Base-by-base conservation (phyloP, 2,797 vertebrate species). In the Choloepus didactylus region DNA sequence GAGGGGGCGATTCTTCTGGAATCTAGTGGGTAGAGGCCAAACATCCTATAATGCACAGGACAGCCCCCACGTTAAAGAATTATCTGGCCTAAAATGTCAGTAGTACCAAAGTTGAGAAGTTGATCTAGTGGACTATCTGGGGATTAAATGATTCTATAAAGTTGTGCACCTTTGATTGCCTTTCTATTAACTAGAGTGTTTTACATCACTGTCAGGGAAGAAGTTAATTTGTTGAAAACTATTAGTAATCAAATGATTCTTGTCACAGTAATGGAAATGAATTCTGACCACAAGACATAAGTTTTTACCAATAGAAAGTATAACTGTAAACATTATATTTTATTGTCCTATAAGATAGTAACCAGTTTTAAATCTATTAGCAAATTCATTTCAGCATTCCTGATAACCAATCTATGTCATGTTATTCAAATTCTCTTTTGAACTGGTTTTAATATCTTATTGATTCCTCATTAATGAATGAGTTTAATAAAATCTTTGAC, bases 201-300 rank as follows among this genome's bases (percentile, higher is more conserved):
- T 95, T 83, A 44, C 12, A 35, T 80, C 15, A 73, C 15, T 6
- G 31, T 29, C 51, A 15, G 16, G 19, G 25, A 64, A 64, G 19
- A 60, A 76, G 51, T 64, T 87, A 54, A 72, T 46, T 80, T 77
- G 19, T 88, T 59, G 93, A 82, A 93, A 79, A 27, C 38, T 23
- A 16, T 80, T 79, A 89, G 23, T 84, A 64, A 83, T 84, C 29
- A 70, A 70, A 51, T 75, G n/a, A 76, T 70, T 94, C n/a, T 79
- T 87, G 66, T 81, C 60, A 31, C 35, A 64, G 49, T 49, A 72
- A 60, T 76, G 25, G 15, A 91, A 44, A 41, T 72, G 15, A 59
- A 60, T 90, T 92, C 89, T 51, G 44, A 69, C 2, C 9, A 35
- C 21, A 92, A 59, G 77, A 87, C 31, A 64, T 29, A 73, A 18